These are phyloP conservation scores for Sycophila texana DNA, from an alignment of 2,888 invertebrate species.

Conservation along the genomic window DNA sequence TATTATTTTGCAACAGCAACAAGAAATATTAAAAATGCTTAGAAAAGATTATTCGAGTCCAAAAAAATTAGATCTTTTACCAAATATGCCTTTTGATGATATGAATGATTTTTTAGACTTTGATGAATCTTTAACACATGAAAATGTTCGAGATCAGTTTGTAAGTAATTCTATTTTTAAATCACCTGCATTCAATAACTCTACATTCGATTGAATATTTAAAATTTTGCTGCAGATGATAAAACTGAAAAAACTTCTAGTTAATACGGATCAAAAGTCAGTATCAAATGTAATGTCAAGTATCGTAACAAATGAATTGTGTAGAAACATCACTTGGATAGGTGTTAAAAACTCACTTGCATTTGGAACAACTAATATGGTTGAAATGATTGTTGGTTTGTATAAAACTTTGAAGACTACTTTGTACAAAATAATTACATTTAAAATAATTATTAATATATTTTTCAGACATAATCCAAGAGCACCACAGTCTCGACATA, in stretches of 20 bases:
- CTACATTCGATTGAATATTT: background rate
- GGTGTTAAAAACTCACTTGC: slow-evolving; percentile 42
- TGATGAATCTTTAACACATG: slow-evolving; percentile 48
- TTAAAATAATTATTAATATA: background rate
- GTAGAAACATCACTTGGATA: slow-evolving; percentile 45
- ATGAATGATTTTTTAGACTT: slow-evolving; percentile 53
- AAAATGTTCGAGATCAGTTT: slow-evolving; percentile 50
- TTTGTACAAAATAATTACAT: background rate
- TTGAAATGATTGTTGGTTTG: slow-evolving; percentile 42
- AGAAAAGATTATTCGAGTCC: background rate
- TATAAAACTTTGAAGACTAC: background rate
- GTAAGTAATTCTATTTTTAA: slow-evolving; percentile 20
- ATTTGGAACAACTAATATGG: slow-evolving; percentile 46
- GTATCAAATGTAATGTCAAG: slow-evolving; percentile 47
- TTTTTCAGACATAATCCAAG: slow-evolving; percentile 40
- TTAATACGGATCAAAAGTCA: slow-evolving; percentile 45
- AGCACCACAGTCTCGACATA: slow-evolving; percentile 42
- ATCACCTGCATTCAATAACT: background rate
- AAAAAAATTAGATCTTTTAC: slow-evolving; percentile 43
- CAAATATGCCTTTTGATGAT: slow-evolving; percentile 50
- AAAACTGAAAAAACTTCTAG: slow-evolving; percentile 45
- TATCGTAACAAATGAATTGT: slow-evolving; percentile 49
- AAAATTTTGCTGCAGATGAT: slow-evolving; percentile 7
- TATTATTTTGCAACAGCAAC: slow-evolving; percentile 29
- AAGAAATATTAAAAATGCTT: slow-evolving; percentile 39